phyloP scores from a whole-genome alignment of 2,888 invertebrate genomes.

The Drosophila parthenogenetica region DNA sequence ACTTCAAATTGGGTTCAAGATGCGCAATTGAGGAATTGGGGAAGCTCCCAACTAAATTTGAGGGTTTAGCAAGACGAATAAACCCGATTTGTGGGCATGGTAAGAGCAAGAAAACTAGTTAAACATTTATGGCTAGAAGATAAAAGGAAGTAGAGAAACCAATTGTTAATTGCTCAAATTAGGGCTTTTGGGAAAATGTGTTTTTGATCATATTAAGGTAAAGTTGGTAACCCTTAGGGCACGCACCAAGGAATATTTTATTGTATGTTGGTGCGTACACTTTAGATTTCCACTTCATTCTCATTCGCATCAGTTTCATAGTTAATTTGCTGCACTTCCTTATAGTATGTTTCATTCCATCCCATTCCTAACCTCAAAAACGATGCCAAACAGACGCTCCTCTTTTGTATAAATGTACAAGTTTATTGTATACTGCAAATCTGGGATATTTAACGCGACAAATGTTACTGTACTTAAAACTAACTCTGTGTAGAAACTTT shows the following conservation, averaged over 20 bases:
- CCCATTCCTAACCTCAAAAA: background rate
- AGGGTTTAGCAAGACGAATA: conserved; percentile 3
- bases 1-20: background rate
- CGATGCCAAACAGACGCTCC: background rate
- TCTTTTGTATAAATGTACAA: background rate
- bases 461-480: background rate
- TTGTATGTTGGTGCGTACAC: no score
- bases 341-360: conserved; percentile 11
- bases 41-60: background rate
- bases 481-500: background rate
- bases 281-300: conserved; percentile 11
- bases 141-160: background rate
- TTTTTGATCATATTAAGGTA: background rate
- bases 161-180: background rate
- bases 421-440: background rate
- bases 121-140: background rate
- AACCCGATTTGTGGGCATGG: background rate
- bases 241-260: no score
- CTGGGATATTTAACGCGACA: background rate
- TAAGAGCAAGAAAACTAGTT: background rate
- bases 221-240: background rate
- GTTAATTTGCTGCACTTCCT: conserved; percentile 21
- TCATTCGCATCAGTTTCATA: conserved; percentile 18
- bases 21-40: background rate
- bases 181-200: background rate